A percentile compares a stretch with the other conserved stretches of the same genome.
Evolutionary conservation across 2,888 invertebrate species (phyloP).

Genomic region (Hermodice carunculata): DNA sequence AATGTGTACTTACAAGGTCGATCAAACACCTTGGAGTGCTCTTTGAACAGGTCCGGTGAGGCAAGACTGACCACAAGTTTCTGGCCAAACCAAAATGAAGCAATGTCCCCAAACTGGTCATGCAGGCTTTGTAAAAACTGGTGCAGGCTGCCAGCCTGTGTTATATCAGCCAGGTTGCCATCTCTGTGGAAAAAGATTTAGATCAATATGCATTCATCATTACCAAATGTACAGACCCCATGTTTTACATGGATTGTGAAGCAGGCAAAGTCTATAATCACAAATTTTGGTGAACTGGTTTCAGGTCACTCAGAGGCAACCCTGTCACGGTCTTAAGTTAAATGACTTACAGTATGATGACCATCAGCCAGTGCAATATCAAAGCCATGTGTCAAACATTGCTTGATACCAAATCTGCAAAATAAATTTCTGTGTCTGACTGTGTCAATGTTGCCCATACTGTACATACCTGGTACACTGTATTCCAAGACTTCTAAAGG

Average conservation of each 20-base stretch:
- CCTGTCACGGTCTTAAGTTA: too few relatives aligned
- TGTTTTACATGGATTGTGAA: too few relatives aligned
- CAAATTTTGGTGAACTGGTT: neutral
- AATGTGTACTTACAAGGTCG: slow-evolving; percentile 60
- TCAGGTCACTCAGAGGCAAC: neutral
- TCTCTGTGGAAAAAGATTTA: too few relatives aligned
- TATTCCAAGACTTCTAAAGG: too few relatives aligned
- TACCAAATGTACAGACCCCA: neutral
- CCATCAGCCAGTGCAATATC: too few relatives aligned
- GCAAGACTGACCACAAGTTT: slow-evolving; percentile 66
- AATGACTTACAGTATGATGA: too few relatives aligned
- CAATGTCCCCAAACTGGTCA: slow-evolving; percentile 64
- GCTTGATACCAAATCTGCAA: too few relatives aligned
- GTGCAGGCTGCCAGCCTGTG: slow-evolving; percentile 67
- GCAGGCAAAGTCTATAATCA: neutral
- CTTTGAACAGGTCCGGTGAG: slow-evolving; percentile 65
- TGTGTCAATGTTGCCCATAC: too few relatives aligned
- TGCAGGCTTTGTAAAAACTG: slow-evolving; percentile 68
- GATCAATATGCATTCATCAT: neutral
- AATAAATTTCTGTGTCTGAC: too few relatives aligned
- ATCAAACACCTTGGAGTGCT: slow-evolving; percentile 65
- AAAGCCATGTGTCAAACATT: too few relatives aligned
- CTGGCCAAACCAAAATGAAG: slow-evolving; percentile 69
- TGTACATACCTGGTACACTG: too few relatives aligned
- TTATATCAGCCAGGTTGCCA: slow-evolving; percentile 69